phyloP scores from a whole-genome alignment of 2,113 vertebrate genomes.

The Micronycteris hirsuta region DNA sequence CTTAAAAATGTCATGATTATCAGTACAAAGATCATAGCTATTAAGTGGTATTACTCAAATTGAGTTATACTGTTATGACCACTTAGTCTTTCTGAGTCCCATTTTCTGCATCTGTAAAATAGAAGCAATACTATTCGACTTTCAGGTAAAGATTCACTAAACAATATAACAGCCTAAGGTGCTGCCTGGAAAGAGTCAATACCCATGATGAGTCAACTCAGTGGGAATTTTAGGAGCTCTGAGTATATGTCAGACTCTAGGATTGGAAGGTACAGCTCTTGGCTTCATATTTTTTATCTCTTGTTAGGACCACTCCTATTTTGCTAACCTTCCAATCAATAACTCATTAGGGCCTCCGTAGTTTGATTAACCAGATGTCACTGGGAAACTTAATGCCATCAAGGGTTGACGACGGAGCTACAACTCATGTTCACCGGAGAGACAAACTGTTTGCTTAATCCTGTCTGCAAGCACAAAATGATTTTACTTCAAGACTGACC shows the following conservation, averaged over 20 bases:
- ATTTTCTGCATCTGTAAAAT: background rate
- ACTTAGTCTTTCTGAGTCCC: background rate
- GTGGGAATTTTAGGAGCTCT: background rate
- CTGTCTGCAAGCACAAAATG: background rate
- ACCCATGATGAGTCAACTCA: background rate
- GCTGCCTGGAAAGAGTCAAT: background rate
- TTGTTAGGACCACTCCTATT: background rate
- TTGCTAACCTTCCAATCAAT: slow-evolving; percentile 10
- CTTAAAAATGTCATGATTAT: background rate
- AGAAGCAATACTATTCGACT: background rate
- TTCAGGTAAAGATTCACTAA: background rate
- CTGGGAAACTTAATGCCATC: background rate
- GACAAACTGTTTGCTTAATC: background rate
- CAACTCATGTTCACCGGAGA: background rate
- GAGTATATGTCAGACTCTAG: background rate
- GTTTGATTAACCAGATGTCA: background rate
- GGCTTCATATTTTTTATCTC: background rate
- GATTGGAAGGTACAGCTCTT: background rate
- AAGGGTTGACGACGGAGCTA: background rate
- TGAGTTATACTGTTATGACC: background rate
- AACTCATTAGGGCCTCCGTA: background rate
- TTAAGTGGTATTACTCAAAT: background rate
- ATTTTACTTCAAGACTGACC: slow-evolving; percentile 30
- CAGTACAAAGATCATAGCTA: background rate
- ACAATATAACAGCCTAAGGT: background rate